These are phyloP conservation scores for Denticeps clupeoides DNA, from an alignment of 2,797 vertebrate species.

Conservation along the genomic window DNA sequence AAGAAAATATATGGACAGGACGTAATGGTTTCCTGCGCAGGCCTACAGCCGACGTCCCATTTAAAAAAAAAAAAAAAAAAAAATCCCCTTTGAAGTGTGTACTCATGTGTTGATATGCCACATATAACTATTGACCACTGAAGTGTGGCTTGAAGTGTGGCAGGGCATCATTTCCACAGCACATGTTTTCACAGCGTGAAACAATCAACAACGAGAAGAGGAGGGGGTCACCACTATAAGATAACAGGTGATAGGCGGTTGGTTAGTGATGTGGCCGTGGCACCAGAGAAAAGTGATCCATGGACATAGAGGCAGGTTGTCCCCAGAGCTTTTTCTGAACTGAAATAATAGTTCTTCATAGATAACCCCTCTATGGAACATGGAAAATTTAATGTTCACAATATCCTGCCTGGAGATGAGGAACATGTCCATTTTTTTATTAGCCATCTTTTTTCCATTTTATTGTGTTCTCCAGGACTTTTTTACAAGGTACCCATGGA, in stretches of 20 bases:
- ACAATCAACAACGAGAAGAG: background rate
- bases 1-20: no score
- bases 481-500: no score
- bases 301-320: no score
- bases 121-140: slow-evolving; percentile 15
- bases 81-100: slow-evolving; percentile 9
- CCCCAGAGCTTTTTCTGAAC: no score
- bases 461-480: no score
- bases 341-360: no score
- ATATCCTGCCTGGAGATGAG: no score
- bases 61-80: slow-evolving; percentile 16
- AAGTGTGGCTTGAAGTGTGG: slow-evolving; percentile 9
- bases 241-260: background rate
- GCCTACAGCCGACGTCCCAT: slow-evolving; percentile 2
- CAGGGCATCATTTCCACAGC: background rate
- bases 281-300: background rate
- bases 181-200: background rate
- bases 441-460: no score
- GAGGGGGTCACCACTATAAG: no score
- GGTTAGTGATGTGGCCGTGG: background rate
- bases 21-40: background rate
- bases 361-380: no score
- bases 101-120: slow-evolving; percentile 6
- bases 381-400: no score
- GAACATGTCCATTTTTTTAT: no score